Base-by-base conservation (phyloP, 2,888 invertebrate genomes). In the Eulithis prunata region DNA sequence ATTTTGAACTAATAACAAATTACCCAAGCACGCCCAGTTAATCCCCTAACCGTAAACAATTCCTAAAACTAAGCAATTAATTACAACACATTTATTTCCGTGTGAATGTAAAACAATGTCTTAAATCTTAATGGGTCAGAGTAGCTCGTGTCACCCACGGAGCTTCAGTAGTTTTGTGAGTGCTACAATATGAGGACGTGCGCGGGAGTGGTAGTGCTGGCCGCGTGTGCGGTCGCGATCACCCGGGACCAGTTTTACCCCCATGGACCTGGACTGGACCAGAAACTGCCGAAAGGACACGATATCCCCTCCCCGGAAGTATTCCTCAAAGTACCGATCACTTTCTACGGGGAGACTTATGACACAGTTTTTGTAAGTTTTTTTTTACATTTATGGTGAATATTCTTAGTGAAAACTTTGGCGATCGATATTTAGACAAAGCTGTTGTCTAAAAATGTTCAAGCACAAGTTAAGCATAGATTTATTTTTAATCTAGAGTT, bases 331-430 rank as follows among this genome's bases (percentile, higher is more conserved):
- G 95, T 96, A 46, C 97, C 98, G 1, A 94, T 98, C 62, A 93
- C 94, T 57, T 97, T 97, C 90, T 98, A 95, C 85, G 96, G 96
- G 74, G 95, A 95, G 73, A 90, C 91, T 70, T 98, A 97, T 86
- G 94, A 95, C 63, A 94, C 95, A 45, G 93, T 98, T 78, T 98
- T 94, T 88, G 98, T 98, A 91, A 98, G 98, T 97, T 79, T 10
- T 36, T 66, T 49, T 64, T 8, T 21, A 32, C 32, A 12, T 38
- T 5, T 4, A 51, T n/a, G 45, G 12, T 45, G n/a, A 45, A 45
- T n/a, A 8, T 41, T 41, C 8, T 41, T 8, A 10, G 41, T 41
- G 41, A 41, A 41, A 41, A 8, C 10, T 41, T 41, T 41, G 41
- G 8, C 41, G 6, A 41, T 41, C 5, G 10, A 41, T 41, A 41